Conservation (phyloP, 1,140 invertebrate genomes). For the Nymphalis io region DNA sequence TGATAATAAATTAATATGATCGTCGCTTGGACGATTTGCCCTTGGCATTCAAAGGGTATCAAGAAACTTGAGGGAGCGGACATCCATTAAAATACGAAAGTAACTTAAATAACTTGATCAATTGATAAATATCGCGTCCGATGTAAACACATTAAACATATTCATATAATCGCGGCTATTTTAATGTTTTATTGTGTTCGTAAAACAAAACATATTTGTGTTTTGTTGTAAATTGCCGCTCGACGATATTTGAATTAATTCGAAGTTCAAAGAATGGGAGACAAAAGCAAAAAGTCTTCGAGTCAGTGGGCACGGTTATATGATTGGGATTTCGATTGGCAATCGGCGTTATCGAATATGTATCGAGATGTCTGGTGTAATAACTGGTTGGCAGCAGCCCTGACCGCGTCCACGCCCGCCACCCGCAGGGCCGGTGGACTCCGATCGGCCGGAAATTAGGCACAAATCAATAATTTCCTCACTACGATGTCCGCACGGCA, state of each 20-base stretch:
- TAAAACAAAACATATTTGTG: background rate
- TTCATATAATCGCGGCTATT: background rate
- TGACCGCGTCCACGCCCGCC: conserved; percentile 64
- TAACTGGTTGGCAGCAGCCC: conserved; percentile 33
- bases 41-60: conserved; percentile 43
- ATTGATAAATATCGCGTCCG: conserved; percentile 23
- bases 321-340: conserved; percentile 48
- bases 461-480: conserved; percentile 72
- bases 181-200: background rate
- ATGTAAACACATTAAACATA: background rate
- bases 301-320: conserved; percentile 40
- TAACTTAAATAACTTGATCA: conserved; percentile 31
- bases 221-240: background rate
- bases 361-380: conserved; percentile 42
- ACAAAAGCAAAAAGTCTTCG: conserved; percentile 37
- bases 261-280: conserved; percentile 29
- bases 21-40: conserved; percentile 24
- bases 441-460: conserved; percentile 70
- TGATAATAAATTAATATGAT: conserved; percentile 31
- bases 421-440: conserved; percentile 51
- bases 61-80: conserved; percentile 29
- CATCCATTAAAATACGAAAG: conserved; percentile 39
- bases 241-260: background rate
- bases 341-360: conserved; percentile 45
- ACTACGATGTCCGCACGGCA: conserved; percentile 47